Evolutionary conservation across 2,113 vertebrate species (phyloP).

Genomic region (Mus spicilegus): DNA sequence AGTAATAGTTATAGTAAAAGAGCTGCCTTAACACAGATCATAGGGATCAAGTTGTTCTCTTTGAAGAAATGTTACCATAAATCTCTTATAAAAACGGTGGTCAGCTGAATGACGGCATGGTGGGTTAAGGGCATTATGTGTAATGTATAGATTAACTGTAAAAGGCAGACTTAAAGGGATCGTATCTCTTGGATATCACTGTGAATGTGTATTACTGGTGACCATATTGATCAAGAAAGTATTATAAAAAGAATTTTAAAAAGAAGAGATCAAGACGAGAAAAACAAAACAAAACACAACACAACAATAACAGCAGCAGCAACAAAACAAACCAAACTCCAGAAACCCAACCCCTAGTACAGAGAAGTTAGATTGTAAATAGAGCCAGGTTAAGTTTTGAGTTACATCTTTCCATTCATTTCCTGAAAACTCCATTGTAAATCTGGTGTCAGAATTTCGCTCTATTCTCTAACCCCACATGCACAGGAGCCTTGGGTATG

Average conservation of each 20-base stretch:
- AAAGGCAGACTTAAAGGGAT: conserved; percentile 22
- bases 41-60: conserved; percentile 67
- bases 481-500: background rate
- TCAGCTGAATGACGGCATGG: conserved; percentile 49
- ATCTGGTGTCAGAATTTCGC: background rate
- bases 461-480: fast-evolving
- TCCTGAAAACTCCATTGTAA: conserved; percentile 56
- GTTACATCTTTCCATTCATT: background rate
- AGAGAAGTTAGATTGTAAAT: background rate
- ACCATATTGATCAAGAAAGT: background rate
- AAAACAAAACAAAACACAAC: too few relatives aligned
- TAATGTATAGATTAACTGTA: background rate
- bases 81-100: conserved; percentile 71
- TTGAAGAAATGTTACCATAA: conserved; percentile 80
- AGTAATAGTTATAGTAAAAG: conserved; percentile 80
- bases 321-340: background rate
- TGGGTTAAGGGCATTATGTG: conserved; percentile 1
- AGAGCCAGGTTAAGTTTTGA: background rate
- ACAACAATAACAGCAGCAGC: too few relatives aligned
- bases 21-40: conserved; percentile 80
- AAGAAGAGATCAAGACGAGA: fast-evolving
- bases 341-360: background rate
- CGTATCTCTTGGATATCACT: fast-evolving
- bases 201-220: conserved; percentile 16
- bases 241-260: background rate